phyloP scores from a whole-genome alignment of 2,888 invertebrate genomes.

The Stegophylla sp. region DNA sequence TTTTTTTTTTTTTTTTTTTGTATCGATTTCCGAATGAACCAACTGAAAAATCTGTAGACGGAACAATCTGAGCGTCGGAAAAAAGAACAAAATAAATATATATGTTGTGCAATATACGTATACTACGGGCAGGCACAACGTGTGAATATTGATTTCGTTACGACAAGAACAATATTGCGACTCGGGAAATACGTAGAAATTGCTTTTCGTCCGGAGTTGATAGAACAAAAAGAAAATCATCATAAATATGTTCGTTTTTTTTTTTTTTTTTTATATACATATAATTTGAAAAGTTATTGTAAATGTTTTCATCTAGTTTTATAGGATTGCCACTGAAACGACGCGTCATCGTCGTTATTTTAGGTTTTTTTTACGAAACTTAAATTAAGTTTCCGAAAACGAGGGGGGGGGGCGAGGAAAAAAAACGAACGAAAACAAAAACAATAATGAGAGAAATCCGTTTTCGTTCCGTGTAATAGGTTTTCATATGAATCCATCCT shows the following conservation, averaged over 20 bases:
- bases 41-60: no score
- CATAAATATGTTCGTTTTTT: slow-evolving; percentile 25
- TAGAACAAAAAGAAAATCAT: slow-evolving; percentile 44
- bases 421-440: no score
- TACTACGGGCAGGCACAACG: not conserved
- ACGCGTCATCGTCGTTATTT: slow-evolving; percentile 19
- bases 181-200: slow-evolving; percentile 34
- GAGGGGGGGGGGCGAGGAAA: no score
- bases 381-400: slow-evolving; percentile 46
- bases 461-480: slow-evolving; percentile 10
- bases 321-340: not conserved
- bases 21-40: no score
- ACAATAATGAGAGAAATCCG: slow-evolving; percentile 28
- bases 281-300: slow-evolving; percentile 54
- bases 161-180: slow-evolving; percentile 42
- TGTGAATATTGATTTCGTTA: slow-evolving; percentile 34
- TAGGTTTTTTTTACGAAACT: slow-evolving; percentile 44
- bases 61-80: slow-evolving; percentile 9
- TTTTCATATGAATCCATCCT: slow-evolving; percentile 24
- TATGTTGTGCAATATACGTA: not conserved
- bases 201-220: slow-evolving; percentile 37
- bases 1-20: no score
- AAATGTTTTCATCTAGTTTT: slow-evolving; percentile 50
- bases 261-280: not conserved
- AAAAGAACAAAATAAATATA: not conserved